phyloP scores from a whole-genome alignment of 2,113 vertebrate genomes.

The Coptodon bakossiorum region DNA sequence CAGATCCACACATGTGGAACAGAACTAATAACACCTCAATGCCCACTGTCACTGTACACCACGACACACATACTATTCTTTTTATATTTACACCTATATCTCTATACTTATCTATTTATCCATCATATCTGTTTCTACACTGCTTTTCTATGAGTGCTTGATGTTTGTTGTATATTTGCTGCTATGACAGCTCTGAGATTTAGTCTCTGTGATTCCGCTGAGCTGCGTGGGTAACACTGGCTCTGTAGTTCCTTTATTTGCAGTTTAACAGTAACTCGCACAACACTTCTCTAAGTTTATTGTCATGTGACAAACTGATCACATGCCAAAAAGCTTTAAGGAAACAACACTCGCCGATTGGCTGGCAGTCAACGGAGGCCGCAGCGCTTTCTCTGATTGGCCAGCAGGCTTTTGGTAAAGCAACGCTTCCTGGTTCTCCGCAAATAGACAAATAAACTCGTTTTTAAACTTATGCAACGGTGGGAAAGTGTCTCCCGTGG shows the following conservation, averaged over 20 bases:
- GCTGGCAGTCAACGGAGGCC: not conserved
- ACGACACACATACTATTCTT: not conserved
- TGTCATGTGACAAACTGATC: not conserved
- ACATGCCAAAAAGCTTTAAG: not conserved
- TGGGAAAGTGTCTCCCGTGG: not conserved
- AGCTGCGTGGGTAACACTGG: not conserved
- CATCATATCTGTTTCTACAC: not conserved
- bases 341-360: not conserved
- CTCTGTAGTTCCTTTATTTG: not conserved
- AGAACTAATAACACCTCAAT: not conserved
- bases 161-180: not conserved
- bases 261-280: not conserved
- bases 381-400: slow-evolving; percentile 40
- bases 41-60: not conserved
- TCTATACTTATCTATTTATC: not conserved
- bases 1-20: not conserved
- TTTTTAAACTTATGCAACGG: slow-evolving; percentile 10
- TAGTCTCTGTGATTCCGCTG: not conserved
- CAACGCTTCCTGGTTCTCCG: slow-evolving; percentile 27
- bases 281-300: not conserved
- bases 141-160: not conserved
- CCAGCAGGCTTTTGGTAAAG: not conserved
- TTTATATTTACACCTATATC: not conserved
- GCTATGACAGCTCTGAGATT: not conserved
- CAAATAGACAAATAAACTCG: not conserved